phyloP scores from a whole-genome alignment of 1,140 invertebrate species.

The Mesaphorura yosii region DNA sequence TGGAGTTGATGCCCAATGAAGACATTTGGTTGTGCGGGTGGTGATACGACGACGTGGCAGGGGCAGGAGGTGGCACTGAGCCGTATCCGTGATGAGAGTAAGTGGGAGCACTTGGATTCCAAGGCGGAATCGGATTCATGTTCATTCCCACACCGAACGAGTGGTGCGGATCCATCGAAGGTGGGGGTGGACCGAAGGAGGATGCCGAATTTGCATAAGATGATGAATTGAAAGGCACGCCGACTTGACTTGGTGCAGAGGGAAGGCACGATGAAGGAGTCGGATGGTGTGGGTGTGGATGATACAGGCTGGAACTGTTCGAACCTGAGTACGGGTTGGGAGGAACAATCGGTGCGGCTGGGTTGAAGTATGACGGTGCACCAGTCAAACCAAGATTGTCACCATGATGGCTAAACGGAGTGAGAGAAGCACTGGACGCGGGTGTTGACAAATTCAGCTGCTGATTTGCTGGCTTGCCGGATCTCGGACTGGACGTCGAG shows the following conservation, averaged over 20 bases:
- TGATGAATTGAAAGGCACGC: slow-evolving; percentile 31
- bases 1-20: slow-evolving; percentile 1
- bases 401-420: background rate
- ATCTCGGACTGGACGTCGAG: slow-evolving; percentile 29
- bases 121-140: slow-evolving; percentile 23
- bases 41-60: slow-evolving; percentile 12
- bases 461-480: background rate
- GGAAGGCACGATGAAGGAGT: slow-evolving; percentile 32
- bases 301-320: slow-evolving; percentile 24
- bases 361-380: slow-evolving; percentile 11
- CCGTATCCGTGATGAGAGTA: slow-evolving; percentile 8
- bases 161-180: slow-evolving; percentile 12
- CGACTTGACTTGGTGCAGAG: slow-evolving; percentile 26
- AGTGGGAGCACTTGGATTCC: slow-evolving; percentile 9
- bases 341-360: background rate
- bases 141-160: slow-evolving; percentile 21
- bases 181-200: slow-evolving; percentile 14
- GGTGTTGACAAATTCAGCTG: slow-evolving; percentile 2
- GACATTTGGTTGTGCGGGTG: slow-evolving; percentile 10
- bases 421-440: background rate
- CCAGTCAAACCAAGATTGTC: background rate
- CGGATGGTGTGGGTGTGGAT: slow-evolving; percentile 33
- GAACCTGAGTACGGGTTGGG: background rate
- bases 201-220: slow-evolving; percentile 1
- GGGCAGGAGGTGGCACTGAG: slow-evolving; percentile 3